Conservation (phyloP, 2,113 vertebrate species). For the Gadus macrocephalus region DNA sequence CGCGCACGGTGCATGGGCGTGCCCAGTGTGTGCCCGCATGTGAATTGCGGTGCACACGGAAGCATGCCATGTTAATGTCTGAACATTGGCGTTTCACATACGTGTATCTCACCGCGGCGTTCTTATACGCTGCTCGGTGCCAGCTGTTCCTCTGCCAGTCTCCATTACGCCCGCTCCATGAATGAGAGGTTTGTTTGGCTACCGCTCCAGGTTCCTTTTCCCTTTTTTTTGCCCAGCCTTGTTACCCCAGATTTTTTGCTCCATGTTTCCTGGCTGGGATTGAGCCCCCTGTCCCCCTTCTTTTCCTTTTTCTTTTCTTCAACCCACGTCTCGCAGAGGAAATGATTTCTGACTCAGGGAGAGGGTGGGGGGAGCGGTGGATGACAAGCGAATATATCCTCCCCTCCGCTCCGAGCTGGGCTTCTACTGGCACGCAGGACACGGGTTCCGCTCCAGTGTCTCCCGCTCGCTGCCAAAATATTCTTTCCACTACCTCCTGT, state of each 20-base stretch:
- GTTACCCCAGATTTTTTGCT: conserved; percentile 52
- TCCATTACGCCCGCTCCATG: conserved; percentile 48
- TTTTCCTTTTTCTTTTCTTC: conserved; percentile 4
- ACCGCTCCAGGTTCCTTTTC: conserved; percentile 44
- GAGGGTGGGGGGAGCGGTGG: conserved; percentile 36
- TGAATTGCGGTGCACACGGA: no score
- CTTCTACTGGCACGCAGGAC: conserved; percentile 16
- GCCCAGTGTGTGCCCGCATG: conserved; percentile 15
- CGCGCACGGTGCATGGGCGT: not conserved
- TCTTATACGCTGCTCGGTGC: conserved; percentile 42
- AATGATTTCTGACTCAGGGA: conserved; percentile 53
- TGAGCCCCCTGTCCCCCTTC: not conserved
- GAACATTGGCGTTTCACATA: conserved; percentile 22
- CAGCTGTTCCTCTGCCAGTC: conserved; percentile 34
- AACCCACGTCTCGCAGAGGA: conserved; percentile 46
- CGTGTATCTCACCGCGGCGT: conserved; percentile 15
- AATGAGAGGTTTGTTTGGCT: conserved; percentile 65
- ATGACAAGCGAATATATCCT: conserved; percentile 50
- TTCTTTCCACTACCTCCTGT: conserved; percentile 43
- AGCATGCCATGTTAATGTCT: not conserved
- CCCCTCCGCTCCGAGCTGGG: conserved; percentile 37
- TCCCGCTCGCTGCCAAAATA: conserved; percentile 22
- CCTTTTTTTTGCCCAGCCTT: conserved; percentile 17
- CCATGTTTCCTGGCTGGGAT: conserved; percentile 55
- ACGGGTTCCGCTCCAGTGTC: conserved; percentile 22